Evolutionary conservation across 1,140 invertebrate species (phyloP).

Genomic region (Monomorium pharaonis): DNA sequence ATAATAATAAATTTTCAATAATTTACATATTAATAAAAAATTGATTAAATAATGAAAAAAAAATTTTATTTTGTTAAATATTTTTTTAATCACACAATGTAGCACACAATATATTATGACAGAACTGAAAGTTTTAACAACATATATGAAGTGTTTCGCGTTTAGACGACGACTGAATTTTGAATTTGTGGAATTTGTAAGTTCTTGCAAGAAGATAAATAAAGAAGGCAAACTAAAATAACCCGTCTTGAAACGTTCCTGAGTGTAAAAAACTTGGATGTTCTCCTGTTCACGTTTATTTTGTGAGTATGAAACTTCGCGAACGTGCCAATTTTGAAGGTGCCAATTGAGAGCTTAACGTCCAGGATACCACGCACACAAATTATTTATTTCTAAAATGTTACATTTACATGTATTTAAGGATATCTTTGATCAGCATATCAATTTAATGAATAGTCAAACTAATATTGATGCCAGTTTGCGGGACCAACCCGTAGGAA

Average conservation of each 20-base stretch:
- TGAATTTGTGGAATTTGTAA: constrained; percentile 57
- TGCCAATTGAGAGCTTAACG: neutral
- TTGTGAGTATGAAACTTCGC: constrained; percentile 12
- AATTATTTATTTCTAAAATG: neutral
- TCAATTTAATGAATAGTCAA: neutral
- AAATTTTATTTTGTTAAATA: neutral
- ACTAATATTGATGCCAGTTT: constrained; percentile 52
- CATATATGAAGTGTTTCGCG: constrained; percentile 56
- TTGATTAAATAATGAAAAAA: neutral
- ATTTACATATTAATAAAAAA: neutral
- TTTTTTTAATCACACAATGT: neutral
- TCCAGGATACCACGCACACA: neutral
- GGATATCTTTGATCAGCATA: neutral
- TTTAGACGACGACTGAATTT: constrained; percentile 71
- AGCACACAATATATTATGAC: neutral
- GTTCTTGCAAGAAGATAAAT: constrained; percentile 31
- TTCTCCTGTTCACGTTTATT: constrained; percentile 44
- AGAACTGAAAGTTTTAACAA: constrained; percentile 25
- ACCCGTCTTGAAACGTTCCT: constrained; percentile 61
- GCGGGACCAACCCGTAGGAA: too few relatives aligned
- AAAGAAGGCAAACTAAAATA: constrained; percentile 75
- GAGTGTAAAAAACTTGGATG: constrained; percentile 56
- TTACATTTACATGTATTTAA: constrained; percentile 9
- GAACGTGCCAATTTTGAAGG: neutral
- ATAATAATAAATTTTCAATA: neutral